Percentiles rank a stretch among this genome's conserved stretches.
phyloP scores from a whole-genome alignment of 2,113 vertebrate species.

The Myotis davidii region DNA sequence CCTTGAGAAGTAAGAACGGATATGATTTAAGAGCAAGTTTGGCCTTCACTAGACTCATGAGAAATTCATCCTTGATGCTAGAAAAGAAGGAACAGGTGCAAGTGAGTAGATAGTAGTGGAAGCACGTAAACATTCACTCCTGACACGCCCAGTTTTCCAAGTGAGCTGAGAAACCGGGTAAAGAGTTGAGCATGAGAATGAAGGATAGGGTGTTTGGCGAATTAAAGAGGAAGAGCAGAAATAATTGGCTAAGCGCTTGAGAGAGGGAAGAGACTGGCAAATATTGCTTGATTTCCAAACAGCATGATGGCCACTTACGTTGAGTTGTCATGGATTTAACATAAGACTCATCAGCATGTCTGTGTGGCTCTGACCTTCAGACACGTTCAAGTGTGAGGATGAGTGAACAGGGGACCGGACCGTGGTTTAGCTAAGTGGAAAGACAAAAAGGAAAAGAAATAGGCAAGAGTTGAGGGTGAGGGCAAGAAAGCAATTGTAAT shows the following conservation, averaged over 20 bases:
- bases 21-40: background rate
- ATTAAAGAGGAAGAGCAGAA: background rate
- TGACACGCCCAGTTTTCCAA: background rate
- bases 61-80: background rate
- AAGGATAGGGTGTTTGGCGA: background rate
- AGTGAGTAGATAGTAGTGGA: background rate
- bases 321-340: background rate
- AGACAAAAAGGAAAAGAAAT: background rate
- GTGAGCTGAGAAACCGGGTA: background rate
- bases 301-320: background rate
- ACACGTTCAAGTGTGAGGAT: background rate
- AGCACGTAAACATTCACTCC: background rate
- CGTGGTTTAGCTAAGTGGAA: background rate
- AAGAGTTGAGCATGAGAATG: background rate
- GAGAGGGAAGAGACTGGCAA: background rate
- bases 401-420: background rate
- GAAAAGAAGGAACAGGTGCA: background rate
- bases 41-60: background rate
- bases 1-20: background rate
- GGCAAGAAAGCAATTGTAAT: background rate
- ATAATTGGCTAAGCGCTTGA: background rate
- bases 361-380: background rate
- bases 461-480: background rate
- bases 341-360: background rate
- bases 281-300: background rate